These are phyloP conservation scores for Leptocoma aspasia DNA, from an alignment of 2,113 vertebrate genomes.

Conservation along the genomic window DNA sequence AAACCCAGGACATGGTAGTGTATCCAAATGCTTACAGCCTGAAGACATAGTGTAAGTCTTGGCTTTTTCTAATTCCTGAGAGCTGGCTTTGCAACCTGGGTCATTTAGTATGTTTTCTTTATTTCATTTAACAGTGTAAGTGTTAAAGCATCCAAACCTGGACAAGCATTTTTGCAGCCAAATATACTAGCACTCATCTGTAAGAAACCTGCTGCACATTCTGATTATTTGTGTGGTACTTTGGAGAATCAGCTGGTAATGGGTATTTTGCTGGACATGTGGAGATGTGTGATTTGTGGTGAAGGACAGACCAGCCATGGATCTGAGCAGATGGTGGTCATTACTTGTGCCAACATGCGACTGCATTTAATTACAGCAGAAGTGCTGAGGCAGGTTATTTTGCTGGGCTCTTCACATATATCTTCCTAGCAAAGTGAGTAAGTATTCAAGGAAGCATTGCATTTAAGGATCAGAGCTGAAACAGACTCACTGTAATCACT, in stretches of 20 bases:
- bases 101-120: background rate
- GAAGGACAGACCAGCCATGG: background rate
- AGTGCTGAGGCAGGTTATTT: background rate
- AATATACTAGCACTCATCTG: background rate
- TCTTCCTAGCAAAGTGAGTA: background rate
- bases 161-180: background rate
- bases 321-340: slow-evolving; percentile 56
- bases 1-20: background rate
- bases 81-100: background rate
- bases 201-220: background rate
- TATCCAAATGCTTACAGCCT: background rate
- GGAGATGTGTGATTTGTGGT: background rate
- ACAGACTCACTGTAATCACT: background rate
- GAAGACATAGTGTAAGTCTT: background rate
- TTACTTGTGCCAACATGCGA: slow-evolving; percentile 10
- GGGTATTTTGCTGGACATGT: background rate
- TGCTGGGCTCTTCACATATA: background rate
- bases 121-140: background rate
- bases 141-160: background rate
- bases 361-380: background rate
- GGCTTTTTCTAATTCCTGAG: background rate
- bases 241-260: background rate
- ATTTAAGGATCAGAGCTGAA: background rate
- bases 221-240: background rate
- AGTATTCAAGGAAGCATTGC: background rate